Percentiles rank a stretch among this genome's conserved stretches.
phyloP scores from a whole-genome alignment of 2,888 invertebrate genomes.

The Plebejus melissa region DNA sequence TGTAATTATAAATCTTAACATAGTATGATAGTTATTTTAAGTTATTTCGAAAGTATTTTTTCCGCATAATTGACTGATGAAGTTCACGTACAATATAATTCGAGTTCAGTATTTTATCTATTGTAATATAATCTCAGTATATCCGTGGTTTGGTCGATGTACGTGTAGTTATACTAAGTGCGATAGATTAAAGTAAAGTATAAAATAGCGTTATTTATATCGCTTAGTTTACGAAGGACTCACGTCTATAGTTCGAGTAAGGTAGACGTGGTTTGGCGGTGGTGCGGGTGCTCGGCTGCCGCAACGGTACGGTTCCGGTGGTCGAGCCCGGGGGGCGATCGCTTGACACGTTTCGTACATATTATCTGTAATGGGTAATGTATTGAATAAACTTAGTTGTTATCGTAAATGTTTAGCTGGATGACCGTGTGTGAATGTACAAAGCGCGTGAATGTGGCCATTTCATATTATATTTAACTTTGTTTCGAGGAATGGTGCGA shows the following conservation, averaged over 20 bases:
- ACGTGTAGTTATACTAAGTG: conserved; percentile 68
- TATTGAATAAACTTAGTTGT: conserved; percentile 73
- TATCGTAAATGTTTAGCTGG: conserved; percentile 78
- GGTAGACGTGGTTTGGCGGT: conserved; percentile 57
- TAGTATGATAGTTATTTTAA: conserved; percentile 66
- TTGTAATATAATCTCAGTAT: conserved; percentile 52
- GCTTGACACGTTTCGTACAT: conserved; percentile 61
- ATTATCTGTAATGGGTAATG: conserved; percentile 70
- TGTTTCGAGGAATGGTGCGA: conserved; percentile 46
- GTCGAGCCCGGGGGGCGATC: conserved; percentile 39
- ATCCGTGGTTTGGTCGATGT: conserved; percentile 52
- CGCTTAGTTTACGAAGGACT: conserved; percentile 71
- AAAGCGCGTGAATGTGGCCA: conserved; percentile 70
- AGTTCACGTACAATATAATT: conserved; percentile 65
- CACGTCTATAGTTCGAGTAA: conserved; percentile 70
- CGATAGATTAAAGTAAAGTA: conserved; percentile 71
- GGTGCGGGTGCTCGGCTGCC: conserved; percentile 63
- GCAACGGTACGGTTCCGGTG: not conserved
- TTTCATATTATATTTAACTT: conserved; percentile 64
- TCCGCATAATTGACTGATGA: conserved; percentile 71
- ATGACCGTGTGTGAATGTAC: conserved; percentile 70
- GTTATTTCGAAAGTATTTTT: conserved; percentile 60
- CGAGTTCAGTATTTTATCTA: conserved; percentile 45
- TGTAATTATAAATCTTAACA: conserved; percentile 63
- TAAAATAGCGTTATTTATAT: conserved; percentile 77